phyloP scores from a whole-genome alignment of 1,140 invertebrate species.

The Brachystomella parvula region DNA sequence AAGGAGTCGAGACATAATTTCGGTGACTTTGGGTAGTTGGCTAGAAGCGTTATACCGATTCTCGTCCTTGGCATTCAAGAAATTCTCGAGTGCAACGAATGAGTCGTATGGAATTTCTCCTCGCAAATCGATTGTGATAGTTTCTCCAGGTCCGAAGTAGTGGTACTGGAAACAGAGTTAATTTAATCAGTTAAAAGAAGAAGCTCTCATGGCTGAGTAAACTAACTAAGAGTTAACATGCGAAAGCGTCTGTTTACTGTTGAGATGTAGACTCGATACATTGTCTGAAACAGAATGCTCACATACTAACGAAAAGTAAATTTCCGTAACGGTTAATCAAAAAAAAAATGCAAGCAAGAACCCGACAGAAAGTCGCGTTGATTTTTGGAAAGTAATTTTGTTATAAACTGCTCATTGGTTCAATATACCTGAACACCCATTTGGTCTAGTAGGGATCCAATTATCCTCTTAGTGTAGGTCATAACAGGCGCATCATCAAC shows the following conservation, averaged over 20 bases:
- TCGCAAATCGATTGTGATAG: conserved; percentile 34
- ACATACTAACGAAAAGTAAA: too few species aligned
- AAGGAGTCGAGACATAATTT: conserved; percentile 22
- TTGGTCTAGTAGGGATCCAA: conserved; percentile 31
- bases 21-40: conserved; percentile 12
- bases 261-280: too few species aligned
- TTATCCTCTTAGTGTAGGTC: conserved; percentile 20
- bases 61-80: background rate
- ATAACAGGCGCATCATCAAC: conserved; percentile 7
- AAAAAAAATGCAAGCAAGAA: background rate
- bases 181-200: background rate
- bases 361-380: background rate
- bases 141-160: conserved; percentile 32
- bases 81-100: conserved; percentile 26
- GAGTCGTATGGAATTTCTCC: conserved; percentile 32
- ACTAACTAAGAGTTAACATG: too few species aligned
- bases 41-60: conserved; percentile 1
- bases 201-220: background rate
- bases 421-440: conserved; percentile 31
- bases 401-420: background rate
- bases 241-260: too few species aligned
- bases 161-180: conserved; percentile 23
- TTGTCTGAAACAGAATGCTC: too few species aligned
- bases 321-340: too few species aligned
- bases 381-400: conserved; percentile 1